Evolutionary conservation across 2,797 vertebrate genomes (phyloP).

Genomic region (Xiphophorus birchmanni): DNA sequence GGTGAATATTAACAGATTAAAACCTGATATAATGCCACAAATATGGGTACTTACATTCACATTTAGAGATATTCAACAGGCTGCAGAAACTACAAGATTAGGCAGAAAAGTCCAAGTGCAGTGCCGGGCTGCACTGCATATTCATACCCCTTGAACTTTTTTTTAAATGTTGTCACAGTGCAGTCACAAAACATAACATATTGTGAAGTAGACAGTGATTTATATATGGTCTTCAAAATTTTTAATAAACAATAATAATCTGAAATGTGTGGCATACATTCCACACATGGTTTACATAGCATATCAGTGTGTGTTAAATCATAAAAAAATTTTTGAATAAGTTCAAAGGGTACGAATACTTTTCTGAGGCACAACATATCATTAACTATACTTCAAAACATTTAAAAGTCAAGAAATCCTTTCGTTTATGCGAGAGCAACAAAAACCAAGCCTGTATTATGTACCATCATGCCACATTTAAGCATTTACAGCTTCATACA

Average conservation of each 20-base stretch:
- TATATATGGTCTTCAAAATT: background rate
- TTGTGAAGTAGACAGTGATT: background rate
- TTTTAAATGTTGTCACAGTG: background rate
- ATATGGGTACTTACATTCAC: slow-evolving; percentile 45
- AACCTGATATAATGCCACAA: slow-evolving; percentile 43
- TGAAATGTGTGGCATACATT: background rate
- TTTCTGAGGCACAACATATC: background rate
- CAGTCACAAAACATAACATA: background rate
- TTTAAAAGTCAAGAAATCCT: slow-evolving; percentile 7
- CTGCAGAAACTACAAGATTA: slow-evolving; percentile 23
- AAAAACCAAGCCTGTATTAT: slow-evolving; percentile 47
- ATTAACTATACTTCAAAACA: background rate
- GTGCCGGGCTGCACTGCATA: background rate
- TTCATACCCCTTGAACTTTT: background rate
- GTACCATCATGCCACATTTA: slow-evolving; percentile 70
- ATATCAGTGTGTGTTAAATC: background rate
- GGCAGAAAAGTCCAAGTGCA: background rate
- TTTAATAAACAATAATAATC: background rate
- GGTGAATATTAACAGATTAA: slow-evolving; percentile 52
- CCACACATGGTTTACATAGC: background rate
- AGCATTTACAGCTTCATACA: slow-evolving; percentile 62
- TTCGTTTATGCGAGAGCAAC: slow-evolving; percentile 16
- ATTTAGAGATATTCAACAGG: slow-evolving; percentile 40
- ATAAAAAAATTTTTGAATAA: background rate
- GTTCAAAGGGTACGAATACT: background rate